Evolutionary conservation across 2,113 vertebrate species (phyloP).

Genomic region (Marmota monax): DNA sequence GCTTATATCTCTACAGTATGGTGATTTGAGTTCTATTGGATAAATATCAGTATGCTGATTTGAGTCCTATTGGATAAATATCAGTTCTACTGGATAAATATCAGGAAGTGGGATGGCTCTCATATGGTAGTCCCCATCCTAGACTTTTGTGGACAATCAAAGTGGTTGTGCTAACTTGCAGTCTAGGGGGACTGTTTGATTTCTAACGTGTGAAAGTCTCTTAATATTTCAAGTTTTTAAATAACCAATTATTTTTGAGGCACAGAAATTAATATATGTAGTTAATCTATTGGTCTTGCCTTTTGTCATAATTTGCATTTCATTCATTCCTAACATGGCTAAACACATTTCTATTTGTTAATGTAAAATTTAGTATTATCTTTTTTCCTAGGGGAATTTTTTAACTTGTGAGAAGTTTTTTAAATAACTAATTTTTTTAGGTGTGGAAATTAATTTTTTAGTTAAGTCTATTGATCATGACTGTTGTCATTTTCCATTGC

Average conservation of each 20-base stretch:
- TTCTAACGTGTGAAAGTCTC: not conserved
- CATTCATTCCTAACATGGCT: not conserved
- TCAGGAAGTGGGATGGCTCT: too few relatives aligned
- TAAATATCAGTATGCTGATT: too few relatives aligned
- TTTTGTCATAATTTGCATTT: not conserved
- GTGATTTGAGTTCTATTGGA: too few relatives aligned
- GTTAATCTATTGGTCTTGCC: not conserved
- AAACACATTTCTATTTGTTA: not conserved
- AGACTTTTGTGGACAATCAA: too few relatives aligned
- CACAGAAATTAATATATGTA: not conserved
- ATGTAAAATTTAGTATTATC: too few relatives aligned
- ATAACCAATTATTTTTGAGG: not conserved
- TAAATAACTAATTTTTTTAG: not conserved
- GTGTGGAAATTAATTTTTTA: not conserved
- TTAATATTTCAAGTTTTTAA: not conserved
- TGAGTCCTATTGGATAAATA: too few relatives aligned
- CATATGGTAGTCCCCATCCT: too few relatives aligned
- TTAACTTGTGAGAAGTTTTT: not conserved
- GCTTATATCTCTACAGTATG: too few relatives aligned
- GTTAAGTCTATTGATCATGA: not conserved
- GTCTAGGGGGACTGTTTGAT: not conserved
- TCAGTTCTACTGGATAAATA: too few relatives aligned
- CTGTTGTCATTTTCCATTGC: not conserved
- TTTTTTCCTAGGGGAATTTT: not conserved
- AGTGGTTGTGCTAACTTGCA: not conserved